Evolutionary conservation across 2,797 vertebrate species (phyloP).

Genomic region (Microcaecilia unicolor): DNA sequence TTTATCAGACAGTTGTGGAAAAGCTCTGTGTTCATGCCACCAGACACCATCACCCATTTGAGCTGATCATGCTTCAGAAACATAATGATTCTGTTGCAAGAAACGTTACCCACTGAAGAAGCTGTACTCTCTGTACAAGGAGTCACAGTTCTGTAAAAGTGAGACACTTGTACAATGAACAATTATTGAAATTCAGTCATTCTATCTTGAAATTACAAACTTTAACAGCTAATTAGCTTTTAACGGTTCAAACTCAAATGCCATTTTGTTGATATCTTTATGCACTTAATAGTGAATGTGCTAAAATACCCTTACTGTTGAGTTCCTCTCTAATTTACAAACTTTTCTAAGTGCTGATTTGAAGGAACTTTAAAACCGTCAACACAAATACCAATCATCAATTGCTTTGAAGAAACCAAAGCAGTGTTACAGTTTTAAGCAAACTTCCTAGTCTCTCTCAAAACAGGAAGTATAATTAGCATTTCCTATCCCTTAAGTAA

Average conservation of each 20-base stretch:
- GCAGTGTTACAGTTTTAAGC: slow-evolving; percentile 10
- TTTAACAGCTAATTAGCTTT: slow-evolving; percentile 36
- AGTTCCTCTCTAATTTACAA: slow-evolving; percentile 17
- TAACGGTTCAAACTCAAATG: slow-evolving; percentile 21
- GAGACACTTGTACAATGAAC: slow-evolving; percentile 35
- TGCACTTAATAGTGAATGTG: too few relatives aligned
- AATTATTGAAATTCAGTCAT: slow-evolving; percentile 22
- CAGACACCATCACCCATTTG: too few relatives aligned
- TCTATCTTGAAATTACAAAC: slow-evolving; percentile 22
- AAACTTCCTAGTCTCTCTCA: too few relatives aligned
- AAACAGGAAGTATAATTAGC: slow-evolving; percentile 17
- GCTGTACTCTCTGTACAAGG: slow-evolving; percentile 46
- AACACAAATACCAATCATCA: slow-evolving; percentile 2
- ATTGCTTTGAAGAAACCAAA: slow-evolving; percentile 18
- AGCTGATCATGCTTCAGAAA: too few relatives aligned
- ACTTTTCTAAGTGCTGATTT: slow-evolving; percentile 28
- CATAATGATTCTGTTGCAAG: too few relatives aligned
- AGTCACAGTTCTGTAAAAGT: slow-evolving; percentile 38
- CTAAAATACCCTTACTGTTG: too few relatives aligned
- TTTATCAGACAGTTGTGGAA: too few relatives aligned
- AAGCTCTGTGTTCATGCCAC: too few relatives aligned
- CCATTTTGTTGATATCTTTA: slow-evolving; percentile 14
- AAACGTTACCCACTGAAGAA: too few relatives aligned
- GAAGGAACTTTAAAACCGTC: slow-evolving; percentile 14
- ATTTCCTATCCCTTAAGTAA: slow-evolving; percentile 1